Base-by-base conservation (phyloP, 1,140 invertebrate genomes). In the Nautilus pompilius region DNA sequence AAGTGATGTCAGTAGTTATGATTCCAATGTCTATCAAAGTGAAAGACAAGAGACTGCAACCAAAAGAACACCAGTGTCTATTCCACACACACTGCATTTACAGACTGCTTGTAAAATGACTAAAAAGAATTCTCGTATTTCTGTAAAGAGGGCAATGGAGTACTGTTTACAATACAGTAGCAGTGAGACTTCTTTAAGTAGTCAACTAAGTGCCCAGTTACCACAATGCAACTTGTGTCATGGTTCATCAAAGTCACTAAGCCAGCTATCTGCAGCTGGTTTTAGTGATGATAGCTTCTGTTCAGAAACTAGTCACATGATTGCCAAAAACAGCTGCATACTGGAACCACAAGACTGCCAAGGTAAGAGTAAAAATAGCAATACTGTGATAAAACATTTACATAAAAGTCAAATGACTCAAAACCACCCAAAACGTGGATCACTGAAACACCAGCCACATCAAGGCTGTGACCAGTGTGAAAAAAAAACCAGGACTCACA, bases 1-100 rank as follows among this genome's bases (percentile, higher is more conserved):
- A 2, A 75, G 70, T 62, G 77, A 79, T 53, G 64, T 70, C 26
- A 76, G 74, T 65, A 79, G 77, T 65, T 76, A 65, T 53, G 74
- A 77, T 56, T 79, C 77, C 10, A 70, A 73, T 49, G 65, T 76
- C 13, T 79, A 76, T 59, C 63, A 62, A 45, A 67, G 65, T 26
- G 57, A 65, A 26, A 33, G 48, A 5, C 63, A 65, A 13, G 57
- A 59, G 13, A 63, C 58, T 20, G 54, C 41, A 20, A 53, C n/a
- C n/a, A n/a, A n/a, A n/a, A n/a, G n/a, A n/a, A n/a, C n/a, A n/a
- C n/a, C n/a, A n/a, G n/a, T n/a, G n/a, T n/a, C n/a, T n/a, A n/a
- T n/a, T n/a, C n/a, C n/a, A n/a, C n/a, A n/a, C n/a, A n/a, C n/a
- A n/a, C n/a, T n/a, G n/a, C n/a, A n/a, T n/a, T n/a, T n/a, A n/a